Evolutionary conservation across 2,797 vertebrate species (phyloP).

Genomic region (Chelon labrosus): DNA sequence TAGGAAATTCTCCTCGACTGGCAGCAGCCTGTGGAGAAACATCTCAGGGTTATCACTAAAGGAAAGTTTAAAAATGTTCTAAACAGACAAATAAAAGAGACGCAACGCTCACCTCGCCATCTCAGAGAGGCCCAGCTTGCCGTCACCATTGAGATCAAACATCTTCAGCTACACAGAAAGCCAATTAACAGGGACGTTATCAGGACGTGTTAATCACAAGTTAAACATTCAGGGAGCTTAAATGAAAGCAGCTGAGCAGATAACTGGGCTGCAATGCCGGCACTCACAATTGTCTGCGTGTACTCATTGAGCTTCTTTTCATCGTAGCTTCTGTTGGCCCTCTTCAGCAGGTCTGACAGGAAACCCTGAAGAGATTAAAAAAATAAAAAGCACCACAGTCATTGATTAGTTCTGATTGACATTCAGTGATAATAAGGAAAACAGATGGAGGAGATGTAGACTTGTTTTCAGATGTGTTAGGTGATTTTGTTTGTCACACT

Average conservation of each 20-base stretch:
- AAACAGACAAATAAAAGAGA: not conserved
- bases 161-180: constrained; percentile 89
- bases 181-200: constrained; percentile 24
- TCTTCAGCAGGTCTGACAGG: constrained; percentile 95
- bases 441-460: not conserved
- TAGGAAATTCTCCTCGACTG: constrained; percentile 96
- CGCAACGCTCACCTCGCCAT: constrained; percentile 92
- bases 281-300: constrained; percentile 95
- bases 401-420: not conserved
- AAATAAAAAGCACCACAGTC: not conserved
- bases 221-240: constrained; percentile 16
- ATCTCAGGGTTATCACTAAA: constrained; percentile 1
- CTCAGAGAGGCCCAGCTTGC: constrained; percentile 96
- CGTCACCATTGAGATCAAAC: constrained; percentile 97
- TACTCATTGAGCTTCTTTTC: constrained; percentile 96
- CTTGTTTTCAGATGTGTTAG: not conserved
- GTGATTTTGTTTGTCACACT: constrained; percentile 4
- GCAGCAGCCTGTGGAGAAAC: constrained; percentile 88
- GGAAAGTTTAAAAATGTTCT: not conserved
- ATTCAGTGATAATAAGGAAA: not conserved
- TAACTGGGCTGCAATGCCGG: not conserved
- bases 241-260: constrained; percentile 5
- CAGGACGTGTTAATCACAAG: not conserved
- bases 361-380: constrained; percentile 86
- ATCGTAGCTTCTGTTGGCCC: constrained; percentile 92